Conservation (phyloP, 2,888 invertebrate genomes). For the Ctenicera cuprea region DNA sequence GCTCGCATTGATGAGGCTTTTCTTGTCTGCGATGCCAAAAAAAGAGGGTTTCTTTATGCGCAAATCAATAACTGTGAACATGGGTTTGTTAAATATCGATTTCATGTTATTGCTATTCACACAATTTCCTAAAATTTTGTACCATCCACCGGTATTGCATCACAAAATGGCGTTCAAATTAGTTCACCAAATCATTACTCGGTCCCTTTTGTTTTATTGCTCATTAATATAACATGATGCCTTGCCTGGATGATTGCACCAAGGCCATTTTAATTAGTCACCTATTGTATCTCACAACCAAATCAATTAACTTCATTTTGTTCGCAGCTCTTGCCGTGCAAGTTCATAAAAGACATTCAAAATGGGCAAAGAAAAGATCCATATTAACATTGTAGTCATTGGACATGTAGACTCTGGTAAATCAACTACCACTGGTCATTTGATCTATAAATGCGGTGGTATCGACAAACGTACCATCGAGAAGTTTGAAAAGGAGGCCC, state of each 20-base stretch:
- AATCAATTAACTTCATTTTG: slow-evolving; percentile 4
- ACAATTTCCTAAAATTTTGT: slow-evolving; percentile 13
- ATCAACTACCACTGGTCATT: slow-evolving; percentile 98
- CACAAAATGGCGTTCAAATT: slow-evolving; percentile 67
- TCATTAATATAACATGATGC: slow-evolving; percentile 4
- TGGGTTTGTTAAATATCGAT: slow-evolving; percentile 30
- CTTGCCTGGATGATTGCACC: slow-evolving; percentile 78
- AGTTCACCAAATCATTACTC: slow-evolving; percentile 36
- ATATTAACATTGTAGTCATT: slow-evolving; percentile 99
- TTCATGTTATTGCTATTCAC: slow-evolving; percentile 33
- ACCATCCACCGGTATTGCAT: slow-evolving; percentile 60
- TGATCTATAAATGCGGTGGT: slow-evolving; percentile 99
- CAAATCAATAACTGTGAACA: slow-evolving; percentile 35
- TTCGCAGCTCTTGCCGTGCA: slow-evolving; percentile 8
- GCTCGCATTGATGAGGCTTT: neutral
- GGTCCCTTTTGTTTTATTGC: slow-evolving; percentile 10
- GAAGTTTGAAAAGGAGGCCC: slow-evolving; percentile 99
- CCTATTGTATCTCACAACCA: slow-evolving; percentile 5
- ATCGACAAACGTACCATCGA: slow-evolving; percentile 99
- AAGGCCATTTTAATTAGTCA: slow-evolving; percentile 83
- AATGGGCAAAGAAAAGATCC: slow-evolving; percentile 98
- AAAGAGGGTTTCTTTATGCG: neutral
- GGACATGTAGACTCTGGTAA: slow-evolving; percentile 99
- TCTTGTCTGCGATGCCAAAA: neutral
- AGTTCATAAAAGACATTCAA: slow-evolving; percentile 68